Evolutionary conservation across 2,888 invertebrate genomes (phyloP).

Genomic region (Dromius quadrimaculatus): DNA sequence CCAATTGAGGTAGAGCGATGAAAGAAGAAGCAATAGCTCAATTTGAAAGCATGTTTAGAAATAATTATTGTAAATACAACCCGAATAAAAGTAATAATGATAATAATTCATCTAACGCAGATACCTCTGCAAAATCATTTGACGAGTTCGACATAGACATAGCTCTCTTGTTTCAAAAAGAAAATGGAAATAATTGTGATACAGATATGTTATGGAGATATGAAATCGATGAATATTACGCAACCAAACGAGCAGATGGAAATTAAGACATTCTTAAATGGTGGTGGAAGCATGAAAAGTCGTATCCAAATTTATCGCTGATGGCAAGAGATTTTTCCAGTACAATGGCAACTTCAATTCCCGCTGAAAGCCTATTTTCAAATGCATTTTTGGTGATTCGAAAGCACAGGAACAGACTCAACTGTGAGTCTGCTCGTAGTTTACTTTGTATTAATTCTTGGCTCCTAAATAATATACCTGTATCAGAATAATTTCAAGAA

Average conservation of each 20-base stretch:
- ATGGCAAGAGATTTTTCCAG: constrained; percentile 11
- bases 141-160: neutral
- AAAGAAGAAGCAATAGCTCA: too few relatives aligned
- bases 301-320: neutral
- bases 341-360: constrained; percentile 45
- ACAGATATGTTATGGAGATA: neutral
- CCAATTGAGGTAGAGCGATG: constrained; percentile 43
- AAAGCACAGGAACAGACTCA: constrained; percentile 21
- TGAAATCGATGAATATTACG: neutral
- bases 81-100: neutral
- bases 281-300: neutral
- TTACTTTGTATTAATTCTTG: neutral
- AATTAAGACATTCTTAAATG: neutral
- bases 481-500: too few relatives aligned
- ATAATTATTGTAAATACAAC: neutral
- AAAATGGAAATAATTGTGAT: neutral
- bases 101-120: neutral
- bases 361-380: constrained; percentile 53
- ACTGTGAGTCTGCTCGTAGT: neutral
- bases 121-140: neutral
- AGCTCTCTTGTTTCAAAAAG: neutral
- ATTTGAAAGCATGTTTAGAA: neutral
- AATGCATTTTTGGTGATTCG: constrained; percentile 48
- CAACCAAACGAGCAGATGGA: neutral
- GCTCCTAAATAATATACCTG: too few relatives aligned